Evolutionary conservation across 2,113 vertebrate species (phyloP), one percentile per base, ranked within the genome.

Genomic region (Nothocercus julius): DNA sequence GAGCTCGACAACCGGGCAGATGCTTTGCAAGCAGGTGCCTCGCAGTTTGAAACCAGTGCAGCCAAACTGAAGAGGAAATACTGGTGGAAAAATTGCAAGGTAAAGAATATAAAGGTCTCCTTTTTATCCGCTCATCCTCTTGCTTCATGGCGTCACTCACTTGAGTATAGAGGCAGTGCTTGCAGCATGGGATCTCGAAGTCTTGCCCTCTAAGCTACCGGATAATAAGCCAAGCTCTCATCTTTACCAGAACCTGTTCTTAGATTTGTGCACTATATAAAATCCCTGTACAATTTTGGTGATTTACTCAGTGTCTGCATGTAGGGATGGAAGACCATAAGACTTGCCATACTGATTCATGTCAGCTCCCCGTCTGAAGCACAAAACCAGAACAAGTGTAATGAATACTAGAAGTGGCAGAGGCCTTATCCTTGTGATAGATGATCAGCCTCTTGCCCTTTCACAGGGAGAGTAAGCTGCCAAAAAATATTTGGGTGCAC

Each of bases 1-100:
- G 97, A 98, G 77, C 97, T 98, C 5, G 97, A 98, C 85, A 97
- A 98, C 70, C 93, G 97, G n/a, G 97, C 97, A 72, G 97, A 98
- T 32, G 97, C 97, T 1, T 93, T 98, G 87, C 97, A 98, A 95
- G 97, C 97, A 49, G 97, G 97, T 6, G 97, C 97, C 61, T 98
- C 97, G 24, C 97, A 98, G 89, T 98, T 98, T 96, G 97, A 98
- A 96, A 98, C 97, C 56, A 98, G 96, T 28, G 98, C 99, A 54
- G 98, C 98, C 72, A 99, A 99, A 74, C 98, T 99, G 95, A 99
- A 99, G 95, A 98, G 99, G 91, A 99, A 99, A 97, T 98, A 97
- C 97, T 99, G 99, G 99, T 99, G 99, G 99, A 99, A 99, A 96
- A 99, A 99, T 93, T 98, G 98, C 97, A 99, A 99, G 98, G 99